Conservation (phyloP, 2,888 invertebrate species). For the Camponotus fellah region DNA sequence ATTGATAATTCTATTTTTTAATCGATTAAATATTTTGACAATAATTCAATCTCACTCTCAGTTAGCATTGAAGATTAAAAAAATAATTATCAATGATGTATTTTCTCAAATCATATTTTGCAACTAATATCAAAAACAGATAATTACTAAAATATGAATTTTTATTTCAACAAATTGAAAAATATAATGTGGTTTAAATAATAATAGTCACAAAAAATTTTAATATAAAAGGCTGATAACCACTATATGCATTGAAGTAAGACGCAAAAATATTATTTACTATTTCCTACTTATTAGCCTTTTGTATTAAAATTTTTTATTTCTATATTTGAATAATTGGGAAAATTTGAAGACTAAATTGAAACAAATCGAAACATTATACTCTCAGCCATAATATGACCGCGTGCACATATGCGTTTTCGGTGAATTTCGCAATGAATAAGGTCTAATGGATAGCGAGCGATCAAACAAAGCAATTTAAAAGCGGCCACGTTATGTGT, state of each 20-base stretch:
- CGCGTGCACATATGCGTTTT: not conserved
- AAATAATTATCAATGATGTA: not conserved
- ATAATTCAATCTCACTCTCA: not conserved
- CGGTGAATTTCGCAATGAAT: constrained; percentile 50
- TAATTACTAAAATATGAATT: not conserved
- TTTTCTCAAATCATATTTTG: not conserved
- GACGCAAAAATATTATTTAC: too few species aligned
- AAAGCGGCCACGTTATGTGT: constrained; percentile 80
- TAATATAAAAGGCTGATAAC: too few species aligned
- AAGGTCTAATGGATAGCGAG: constrained; percentile 73
- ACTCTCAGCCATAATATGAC: not conserved
- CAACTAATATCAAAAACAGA: not conserved
- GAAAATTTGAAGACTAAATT: not conserved
- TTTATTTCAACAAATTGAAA: not conserved
- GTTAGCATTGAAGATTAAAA: not conserved
- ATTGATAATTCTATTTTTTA: not conserved
- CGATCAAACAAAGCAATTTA: constrained; percentile 84
- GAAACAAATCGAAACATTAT: not conserved
- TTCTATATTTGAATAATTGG: not conserved
- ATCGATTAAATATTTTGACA: not conserved
- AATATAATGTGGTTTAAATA: too few species aligned
- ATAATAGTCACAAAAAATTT: too few species aligned
- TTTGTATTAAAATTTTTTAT: too few species aligned
- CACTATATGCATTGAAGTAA: too few species aligned
- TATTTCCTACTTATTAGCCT: too few species aligned